A percentile compares a stretch with the other conserved stretches of the same genome.
Evolutionary conservation across 2,797 vertebrate species (phyloP).

Genomic region (Sebastes elongatus): DNA sequence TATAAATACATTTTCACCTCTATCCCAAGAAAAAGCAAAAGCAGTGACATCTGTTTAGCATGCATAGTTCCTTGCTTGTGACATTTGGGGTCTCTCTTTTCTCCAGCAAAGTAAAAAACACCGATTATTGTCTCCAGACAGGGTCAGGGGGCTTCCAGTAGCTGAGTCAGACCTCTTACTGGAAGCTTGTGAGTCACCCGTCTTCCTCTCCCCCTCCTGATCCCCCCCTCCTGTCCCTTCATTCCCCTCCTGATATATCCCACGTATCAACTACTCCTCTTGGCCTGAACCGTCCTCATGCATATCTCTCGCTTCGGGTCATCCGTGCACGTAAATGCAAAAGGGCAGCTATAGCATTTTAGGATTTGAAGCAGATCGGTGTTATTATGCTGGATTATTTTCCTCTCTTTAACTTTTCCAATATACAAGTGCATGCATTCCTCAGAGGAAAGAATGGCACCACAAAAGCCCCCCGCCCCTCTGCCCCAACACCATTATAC

Average conservation of each 20-base stretch:
- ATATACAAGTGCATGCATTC: conserved; percentile 15
- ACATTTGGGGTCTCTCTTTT: conserved; percentile 14
- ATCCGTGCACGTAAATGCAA: not conserved
- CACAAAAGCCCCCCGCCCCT: conserved; percentile 32
- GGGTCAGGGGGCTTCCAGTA: conserved; percentile 77
- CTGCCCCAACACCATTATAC: conserved; percentile 42
- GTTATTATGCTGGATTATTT: not conserved
- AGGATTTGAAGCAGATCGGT: not conserved
- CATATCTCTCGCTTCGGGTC: not conserved
- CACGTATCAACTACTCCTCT: conserved; percentile 20
- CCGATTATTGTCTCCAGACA: conserved; percentile 45
- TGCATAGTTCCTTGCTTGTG: not conserved
- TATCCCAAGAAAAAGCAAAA: not conserved
- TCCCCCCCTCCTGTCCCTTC: not conserved
- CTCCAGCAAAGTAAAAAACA: conserved; percentile 38
- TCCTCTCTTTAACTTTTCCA: not conserved
- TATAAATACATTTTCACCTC: not conserved
- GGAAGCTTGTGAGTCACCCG: conserved; percentile 81
- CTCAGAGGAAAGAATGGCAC: conserved; percentile 53
- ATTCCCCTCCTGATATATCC: conserved; percentile 7
- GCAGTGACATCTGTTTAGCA: not conserved
- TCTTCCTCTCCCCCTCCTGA: conserved; percentile 23
- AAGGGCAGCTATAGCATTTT: not conserved
- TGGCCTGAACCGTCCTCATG: not conserved
- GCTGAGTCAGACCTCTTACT: conserved; percentile 80